Percentiles rank a stretch among this genome's conserved stretches.
Evolutionary conservation across 1,140 invertebrate species (phyloP).

Genomic region (Achroia grisella): DNA sequence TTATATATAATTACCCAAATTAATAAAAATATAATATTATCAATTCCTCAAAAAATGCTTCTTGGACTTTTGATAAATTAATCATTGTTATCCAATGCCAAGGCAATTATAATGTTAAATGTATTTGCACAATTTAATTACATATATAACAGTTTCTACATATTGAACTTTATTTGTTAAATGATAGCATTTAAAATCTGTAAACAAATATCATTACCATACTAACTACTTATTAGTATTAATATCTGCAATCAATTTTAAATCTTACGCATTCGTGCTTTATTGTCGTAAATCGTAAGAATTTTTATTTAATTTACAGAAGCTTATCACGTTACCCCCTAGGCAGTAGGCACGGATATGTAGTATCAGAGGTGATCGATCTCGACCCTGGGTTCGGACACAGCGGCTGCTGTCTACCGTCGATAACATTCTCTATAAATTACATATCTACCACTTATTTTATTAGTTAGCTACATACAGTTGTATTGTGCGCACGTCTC

Average conservation of each 20-base stretch:
- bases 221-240: not conserved
- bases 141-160: no score
- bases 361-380: slow-evolving; percentile 43
- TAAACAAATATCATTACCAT: not conserved
- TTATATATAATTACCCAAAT: no score
- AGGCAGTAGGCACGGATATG: slow-evolving; percentile 48
- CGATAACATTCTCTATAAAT: slow-evolving; percentile 56
- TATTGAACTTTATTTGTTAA: no score
- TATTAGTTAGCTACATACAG: slow-evolving; percentile 24
- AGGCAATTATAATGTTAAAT: no score
- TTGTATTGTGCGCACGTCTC: slow-evolving; percentile 15
- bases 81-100: no score
- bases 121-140: no score
- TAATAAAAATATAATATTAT: no score
- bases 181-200: no score
- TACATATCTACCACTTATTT: slow-evolving; percentile 22
- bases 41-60: no score
- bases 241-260: not conserved
- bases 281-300: not conserved
- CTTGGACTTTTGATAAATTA: no score
- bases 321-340: slow-evolving; percentile 52
- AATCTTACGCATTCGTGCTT: not conserved
- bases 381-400: slow-evolving; percentile 41
- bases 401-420: slow-evolving; percentile 28
- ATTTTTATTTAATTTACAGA: not conserved